phyloP scores from a whole-genome alignment of 1,140 invertebrate species.

The Ceratosolen solmsi region DNA sequence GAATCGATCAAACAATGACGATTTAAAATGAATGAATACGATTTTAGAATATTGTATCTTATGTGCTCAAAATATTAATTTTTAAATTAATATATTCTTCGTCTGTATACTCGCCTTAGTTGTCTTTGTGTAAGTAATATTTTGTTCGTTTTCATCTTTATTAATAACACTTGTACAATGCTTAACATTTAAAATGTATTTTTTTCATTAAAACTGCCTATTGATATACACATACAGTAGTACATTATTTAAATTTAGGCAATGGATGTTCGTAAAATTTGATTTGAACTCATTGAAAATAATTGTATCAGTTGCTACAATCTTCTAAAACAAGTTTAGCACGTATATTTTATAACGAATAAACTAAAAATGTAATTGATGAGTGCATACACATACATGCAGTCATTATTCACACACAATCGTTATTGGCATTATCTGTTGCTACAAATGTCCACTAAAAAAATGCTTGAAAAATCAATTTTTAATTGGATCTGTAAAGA shows the following conservation, averaged over 20 bases:
- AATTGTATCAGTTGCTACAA: neutral
- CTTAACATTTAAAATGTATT: slow-evolving; percentile 23
- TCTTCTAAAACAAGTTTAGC: neutral
- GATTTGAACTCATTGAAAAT: neutral
- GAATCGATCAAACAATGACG: no score
- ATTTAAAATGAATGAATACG: no score
- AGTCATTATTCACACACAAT: slow-evolving; percentile 14
- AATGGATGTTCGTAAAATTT: neutral
- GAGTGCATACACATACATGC: slow-evolving; percentile 35
- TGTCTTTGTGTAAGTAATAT: neutral
- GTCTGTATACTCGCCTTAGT: neutral
- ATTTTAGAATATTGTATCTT: no score
- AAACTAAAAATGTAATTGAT: slow-evolving; percentile 38
- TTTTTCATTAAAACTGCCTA: slow-evolving; percentile 5
- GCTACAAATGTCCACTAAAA: slow-evolving; percentile 1
- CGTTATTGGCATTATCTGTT: slow-evolving; percentile 22
- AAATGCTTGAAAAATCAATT: slow-evolving; percentile 5
- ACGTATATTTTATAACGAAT: slow-evolving; percentile 17
- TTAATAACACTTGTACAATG: slow-evolving; percentile 22
- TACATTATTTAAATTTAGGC: slow-evolving; percentile 32
- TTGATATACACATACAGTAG: slow-evolving; percentile 31
- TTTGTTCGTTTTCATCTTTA: slow-evolving; percentile 40
- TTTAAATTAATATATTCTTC: no score
- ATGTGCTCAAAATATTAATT: no score
- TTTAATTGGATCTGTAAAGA: neutral